These are phyloP conservation scores for Aphidius gifuensis DNA, from an alignment of 1,140 invertebrate species.

Conservation along the genomic window DNA sequence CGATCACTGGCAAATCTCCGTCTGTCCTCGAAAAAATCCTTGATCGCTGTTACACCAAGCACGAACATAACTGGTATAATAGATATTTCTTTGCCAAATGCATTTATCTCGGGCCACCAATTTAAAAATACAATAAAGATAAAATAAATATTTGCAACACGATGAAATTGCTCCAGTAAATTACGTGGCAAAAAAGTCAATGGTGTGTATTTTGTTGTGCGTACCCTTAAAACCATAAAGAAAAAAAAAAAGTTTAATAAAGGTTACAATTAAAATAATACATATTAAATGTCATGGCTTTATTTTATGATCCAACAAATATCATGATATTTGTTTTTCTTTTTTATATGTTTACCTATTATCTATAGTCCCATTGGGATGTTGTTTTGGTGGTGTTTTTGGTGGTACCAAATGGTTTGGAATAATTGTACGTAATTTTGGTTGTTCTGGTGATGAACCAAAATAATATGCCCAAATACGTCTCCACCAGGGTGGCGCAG, in stretches of 20 bases:
- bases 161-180: slow-evolving; percentile 95
- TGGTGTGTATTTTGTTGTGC: slow-evolving; percentile 94
- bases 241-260: slow-evolving; percentile 13
- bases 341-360: slow-evolving; percentile 58
- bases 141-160: slow-evolving; percentile 97
- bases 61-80: slow-evolving; percentile 95
- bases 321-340: background rate
- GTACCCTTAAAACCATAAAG: slow-evolving; percentile 59
- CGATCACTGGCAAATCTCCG: slow-evolving; percentile 85
- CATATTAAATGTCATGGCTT: slow-evolving; percentile 3
- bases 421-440: slow-evolving; percentile 68
- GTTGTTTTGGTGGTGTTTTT: slow-evolving; percentile 70
- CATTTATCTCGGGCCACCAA: slow-evolving; percentile 90
- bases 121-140: slow-evolving; percentile 94
- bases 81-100: slow-evolving; percentile 94
- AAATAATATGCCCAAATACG: slow-evolving; percentile 59
- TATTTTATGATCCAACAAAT: background rate
- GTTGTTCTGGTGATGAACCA: slow-evolving; percentile 64
- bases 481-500: slow-evolving; percentile 67
- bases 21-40: slow-evolving; percentile 95
- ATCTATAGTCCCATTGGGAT: slow-evolving; percentile 80
- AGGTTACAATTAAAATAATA: background rate
- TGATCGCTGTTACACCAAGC: slow-evolving; percentile 92
- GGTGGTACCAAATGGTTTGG: slow-evolving; percentile 80
- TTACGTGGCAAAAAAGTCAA: slow-evolving; percentile 95